Percentiles rank a stretch among this genome's conserved stretches.
Evolutionary conservation across 1,140 invertebrate genomes (phyloP).

Genomic region (Sarcophaga bullata): DNA sequence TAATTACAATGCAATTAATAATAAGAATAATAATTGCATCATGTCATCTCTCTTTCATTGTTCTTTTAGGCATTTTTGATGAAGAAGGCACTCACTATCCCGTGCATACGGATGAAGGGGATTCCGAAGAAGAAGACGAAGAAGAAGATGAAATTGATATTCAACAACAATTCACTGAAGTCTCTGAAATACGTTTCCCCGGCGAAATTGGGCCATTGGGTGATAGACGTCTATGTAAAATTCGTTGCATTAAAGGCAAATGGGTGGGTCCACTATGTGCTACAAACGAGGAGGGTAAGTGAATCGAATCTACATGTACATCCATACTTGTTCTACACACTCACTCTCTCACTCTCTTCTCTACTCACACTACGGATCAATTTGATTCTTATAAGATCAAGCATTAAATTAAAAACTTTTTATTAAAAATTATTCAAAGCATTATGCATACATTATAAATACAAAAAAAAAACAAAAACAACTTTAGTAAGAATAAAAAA

Average conservation of each 20-base stretch:
- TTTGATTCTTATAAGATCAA: not conserved
- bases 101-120: slow-evolving; percentile 58
- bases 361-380: not conserved
- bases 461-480: no score
- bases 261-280: slow-evolving; percentile 82
- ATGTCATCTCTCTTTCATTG: not conserved
- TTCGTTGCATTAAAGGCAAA: slow-evolving; percentile 81
- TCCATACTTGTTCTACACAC: not conserved
- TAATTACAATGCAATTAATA: no score
- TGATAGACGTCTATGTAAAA: slow-evolving; percentile 78
- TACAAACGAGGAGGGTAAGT: slow-evolving; percentile 67
- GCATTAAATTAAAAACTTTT: not conserved
- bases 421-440: no score
- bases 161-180: slow-evolving; percentile 63
- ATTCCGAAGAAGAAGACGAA: slow-evolving; percentile 62
- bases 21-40: no score
- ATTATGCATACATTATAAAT: no score
- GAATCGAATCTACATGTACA: not conserved
- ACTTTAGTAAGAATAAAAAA: no score
- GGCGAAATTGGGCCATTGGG: slow-evolving; percentile 75
- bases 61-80: slow-evolving; percentile 58
- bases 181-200: slow-evolving; percentile 74
- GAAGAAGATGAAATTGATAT: slow-evolving; percentile 63
- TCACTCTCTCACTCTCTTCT: not conserved
- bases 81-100: slow-evolving; percentile 60